These are phyloP conservation scores for Clarias laeviceps DNA, from an alignment of 2,797 vertebrate genomes.

Conservation along the genomic window DNA sequence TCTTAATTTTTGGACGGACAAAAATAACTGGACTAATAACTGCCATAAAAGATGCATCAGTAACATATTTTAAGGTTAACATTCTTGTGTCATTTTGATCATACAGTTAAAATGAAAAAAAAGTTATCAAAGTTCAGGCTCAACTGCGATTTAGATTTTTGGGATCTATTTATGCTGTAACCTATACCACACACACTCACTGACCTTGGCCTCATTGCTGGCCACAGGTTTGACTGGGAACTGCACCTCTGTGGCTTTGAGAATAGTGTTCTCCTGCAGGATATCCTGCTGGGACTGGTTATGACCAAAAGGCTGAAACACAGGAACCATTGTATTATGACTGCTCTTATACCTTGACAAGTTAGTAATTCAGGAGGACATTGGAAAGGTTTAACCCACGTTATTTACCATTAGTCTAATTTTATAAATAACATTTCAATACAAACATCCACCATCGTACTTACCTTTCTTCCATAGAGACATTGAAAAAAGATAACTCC, in stretches of 20 bases:
- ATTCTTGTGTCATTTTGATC: not conserved
- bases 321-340: not conserved
- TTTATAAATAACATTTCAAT: not conserved
- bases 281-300: constrained; percentile 99
- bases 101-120: not conserved
- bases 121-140: not conserved
- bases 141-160: not conserved
- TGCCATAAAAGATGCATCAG: not conserved
- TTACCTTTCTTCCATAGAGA: constrained; percentile 98
- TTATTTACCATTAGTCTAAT: not conserved
- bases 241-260: constrained; percentile 98
- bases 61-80: not conserved
- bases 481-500: constrained; percentile 99
- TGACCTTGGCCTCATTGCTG: constrained; percentile 98
- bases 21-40: not conserved
- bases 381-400: not conserved
- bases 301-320: constrained; percentile 94
- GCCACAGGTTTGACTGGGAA: constrained; percentile 97
- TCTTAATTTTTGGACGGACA: not conserved
- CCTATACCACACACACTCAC: not conserved
- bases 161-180: not conserved
- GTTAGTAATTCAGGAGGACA: not conserved
- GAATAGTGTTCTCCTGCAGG: constrained; percentile 98
- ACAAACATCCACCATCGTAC: not conserved
- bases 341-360: not conserved